Conservation (phyloP, 2,113 vertebrate species). For the Fukomys damarensis region DNA sequence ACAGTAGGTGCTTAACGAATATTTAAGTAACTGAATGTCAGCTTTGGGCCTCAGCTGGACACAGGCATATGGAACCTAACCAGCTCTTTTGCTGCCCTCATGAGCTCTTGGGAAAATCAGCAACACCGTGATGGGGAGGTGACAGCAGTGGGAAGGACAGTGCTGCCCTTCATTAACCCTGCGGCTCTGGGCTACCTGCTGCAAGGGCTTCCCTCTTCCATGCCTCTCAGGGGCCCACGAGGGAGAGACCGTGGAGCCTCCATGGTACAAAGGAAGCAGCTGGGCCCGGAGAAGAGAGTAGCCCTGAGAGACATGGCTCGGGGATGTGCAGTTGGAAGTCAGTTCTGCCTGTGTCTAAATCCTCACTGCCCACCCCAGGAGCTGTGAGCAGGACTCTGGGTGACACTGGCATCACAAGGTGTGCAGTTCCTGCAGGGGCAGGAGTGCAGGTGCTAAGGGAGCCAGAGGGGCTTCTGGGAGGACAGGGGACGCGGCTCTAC, state of each 20-base stretch:
- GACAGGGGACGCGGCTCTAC: not conserved
- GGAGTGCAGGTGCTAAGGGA: not conserved
- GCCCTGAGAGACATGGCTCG: not conserved
- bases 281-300: not conserved
- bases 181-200: not conserved
- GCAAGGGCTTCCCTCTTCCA: not conserved
- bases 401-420: not conserved
- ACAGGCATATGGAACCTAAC: accelerated
- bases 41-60: not conserved
- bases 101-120: not conserved
- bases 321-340: not conserved
- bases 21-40: not conserved
- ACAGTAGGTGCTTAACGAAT: not conserved
- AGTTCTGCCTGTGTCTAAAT: not conserved
- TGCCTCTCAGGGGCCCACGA: accelerated
- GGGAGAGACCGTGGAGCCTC: not conserved
- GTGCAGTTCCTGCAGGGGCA: not conserved
- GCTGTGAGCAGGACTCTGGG: not conserved
- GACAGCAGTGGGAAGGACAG: not conserved
- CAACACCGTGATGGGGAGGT: not conserved
- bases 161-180: no score
- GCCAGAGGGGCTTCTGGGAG: not conserved
- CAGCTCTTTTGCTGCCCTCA: not conserved
- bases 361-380: accelerated
- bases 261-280: not conserved